phyloP scores from a whole-genome alignment of 2,113 vertebrate species.

The Sigmodon hispidus region DNA sequence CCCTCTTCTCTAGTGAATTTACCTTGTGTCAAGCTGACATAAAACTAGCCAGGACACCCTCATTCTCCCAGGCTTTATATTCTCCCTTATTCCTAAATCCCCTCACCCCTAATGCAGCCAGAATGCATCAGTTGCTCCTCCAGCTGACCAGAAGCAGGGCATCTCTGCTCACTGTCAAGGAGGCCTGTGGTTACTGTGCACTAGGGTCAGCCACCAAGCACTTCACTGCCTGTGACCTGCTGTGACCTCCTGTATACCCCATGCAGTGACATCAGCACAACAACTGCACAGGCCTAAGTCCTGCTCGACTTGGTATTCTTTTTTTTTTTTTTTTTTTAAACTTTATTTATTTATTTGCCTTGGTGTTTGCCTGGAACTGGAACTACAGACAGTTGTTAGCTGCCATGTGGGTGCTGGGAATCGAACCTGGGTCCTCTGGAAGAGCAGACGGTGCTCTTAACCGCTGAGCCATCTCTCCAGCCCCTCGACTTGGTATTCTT shows the following conservation, averaged over 20 bases:
- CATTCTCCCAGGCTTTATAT: background rate
- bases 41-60: background rate
- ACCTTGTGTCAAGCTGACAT: background rate
- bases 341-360: too few relatives aligned
- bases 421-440: too few relatives aligned
- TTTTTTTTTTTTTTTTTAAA: too few relatives aligned
- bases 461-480: too few relatives aligned
- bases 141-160: slow-evolving; percentile 69
- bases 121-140: slow-evolving; percentile 80
- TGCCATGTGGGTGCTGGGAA: too few relatives aligned
- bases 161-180: background rate
- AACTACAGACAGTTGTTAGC: too few relatives aligned
- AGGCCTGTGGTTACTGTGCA: background rate
- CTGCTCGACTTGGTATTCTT: slow-evolving; percentile 26
- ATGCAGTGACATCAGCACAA: slow-evolving; percentile 48
- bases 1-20: background rate
- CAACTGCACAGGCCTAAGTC: slow-evolving; percentile 70
- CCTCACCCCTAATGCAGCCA: slow-evolving; percentile 62
- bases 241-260: slow-evolving; percentile 21
- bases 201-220: background rate
- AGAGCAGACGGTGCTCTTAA: too few relatives aligned
- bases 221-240: slow-evolving; percentile 57
- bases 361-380: too few relatives aligned
- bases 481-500: background rate
- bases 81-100: background rate